phyloP scores from a whole-genome alignment of 2,113 vertebrate genomes.

The Australoheros scitulus region DNA sequence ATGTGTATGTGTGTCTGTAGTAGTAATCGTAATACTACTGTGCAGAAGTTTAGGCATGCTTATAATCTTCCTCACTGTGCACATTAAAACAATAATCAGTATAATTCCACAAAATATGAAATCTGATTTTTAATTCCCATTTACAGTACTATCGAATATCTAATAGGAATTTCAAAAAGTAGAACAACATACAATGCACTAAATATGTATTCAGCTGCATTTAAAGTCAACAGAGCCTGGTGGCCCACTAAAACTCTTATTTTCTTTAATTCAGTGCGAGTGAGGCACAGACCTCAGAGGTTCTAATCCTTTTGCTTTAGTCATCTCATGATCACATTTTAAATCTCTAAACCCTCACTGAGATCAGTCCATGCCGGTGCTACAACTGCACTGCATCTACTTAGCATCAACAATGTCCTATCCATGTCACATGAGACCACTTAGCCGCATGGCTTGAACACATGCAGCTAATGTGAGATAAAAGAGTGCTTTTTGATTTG shows the following conservation, averaged over 20 bases:
- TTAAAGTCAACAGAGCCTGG: slow-evolving; percentile 46
- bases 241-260: slow-evolving; percentile 60
- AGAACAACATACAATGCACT: slow-evolving; percentile 22
- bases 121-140: not conserved
- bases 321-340: slow-evolving; percentile 71
- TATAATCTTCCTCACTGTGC: not conserved
- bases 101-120: not conserved
- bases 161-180: slow-evolving; percentile 15
- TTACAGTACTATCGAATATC: not conserved
- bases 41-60: not conserved
- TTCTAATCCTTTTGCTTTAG: slow-evolving; percentile 68
- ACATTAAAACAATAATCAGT: not conserved
- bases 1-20: not conserved
- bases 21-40: not conserved
- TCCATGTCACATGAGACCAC: slow-evolving; percentile 63
- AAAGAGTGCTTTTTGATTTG: slow-evolving; percentile 48
- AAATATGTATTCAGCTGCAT: slow-evolving; percentile 48
- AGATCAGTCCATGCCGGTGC: slow-evolving; percentile 46
- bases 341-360: slow-evolving; percentile 71
- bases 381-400: slow-evolving; percentile 40
- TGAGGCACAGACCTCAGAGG: slow-evolving; percentile 55
- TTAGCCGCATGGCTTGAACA: slow-evolving; percentile 54
- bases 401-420: slow-evolving; percentile 56
- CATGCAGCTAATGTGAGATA: slow-evolving; percentile 38
- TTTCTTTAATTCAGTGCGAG: slow-evolving; percentile 58